These are phyloP conservation scores for Chaetogeoica ovagalla DNA, from an alignment of 2,888 invertebrate genomes.

Conservation along the genomic window DNA sequence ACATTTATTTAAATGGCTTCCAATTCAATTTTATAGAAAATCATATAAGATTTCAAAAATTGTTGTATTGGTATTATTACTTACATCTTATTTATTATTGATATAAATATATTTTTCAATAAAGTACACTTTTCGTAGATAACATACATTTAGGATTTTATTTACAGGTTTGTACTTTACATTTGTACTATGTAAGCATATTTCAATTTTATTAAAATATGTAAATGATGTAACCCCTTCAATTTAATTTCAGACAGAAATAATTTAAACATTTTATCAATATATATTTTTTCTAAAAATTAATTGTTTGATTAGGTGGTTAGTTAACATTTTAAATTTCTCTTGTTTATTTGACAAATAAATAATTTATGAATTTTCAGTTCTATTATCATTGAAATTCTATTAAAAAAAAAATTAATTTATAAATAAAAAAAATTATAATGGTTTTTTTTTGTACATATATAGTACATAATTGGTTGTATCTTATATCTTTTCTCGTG, in stretches of 20 bases:
- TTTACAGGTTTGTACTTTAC: constrained; percentile 34
- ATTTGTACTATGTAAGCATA: constrained; percentile 4
- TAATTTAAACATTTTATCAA: not conserved
- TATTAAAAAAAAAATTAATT: no score
- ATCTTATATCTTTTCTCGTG: not conserved
- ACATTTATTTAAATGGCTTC: constrained; percentile 7
- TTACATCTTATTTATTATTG: not conserved
- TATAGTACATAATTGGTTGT: not conserved
- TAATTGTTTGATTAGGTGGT: not conserved
- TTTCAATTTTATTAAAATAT: constrained; percentile 3
- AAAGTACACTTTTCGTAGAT: not conserved
- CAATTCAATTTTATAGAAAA: not conserved
- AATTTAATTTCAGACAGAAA: not conserved
- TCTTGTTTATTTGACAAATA: constrained; percentile 3
- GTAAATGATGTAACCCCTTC: not conserved
- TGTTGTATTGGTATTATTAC: not conserved
- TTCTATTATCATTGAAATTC: not conserved
- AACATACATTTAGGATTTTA: constrained; percentile 23
- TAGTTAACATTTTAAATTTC: not conserved
- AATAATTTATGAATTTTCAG: not conserved
- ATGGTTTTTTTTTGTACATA: not conserved
- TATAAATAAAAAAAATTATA: not conserved
- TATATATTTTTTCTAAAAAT: constrained; percentile 10
- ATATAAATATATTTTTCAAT: not conserved
- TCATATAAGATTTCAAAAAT: constrained; percentile 10